Base-by-base conservation (phyloP, 2,113 vertebrate genomes). In the Elachura formosa region DNA sequence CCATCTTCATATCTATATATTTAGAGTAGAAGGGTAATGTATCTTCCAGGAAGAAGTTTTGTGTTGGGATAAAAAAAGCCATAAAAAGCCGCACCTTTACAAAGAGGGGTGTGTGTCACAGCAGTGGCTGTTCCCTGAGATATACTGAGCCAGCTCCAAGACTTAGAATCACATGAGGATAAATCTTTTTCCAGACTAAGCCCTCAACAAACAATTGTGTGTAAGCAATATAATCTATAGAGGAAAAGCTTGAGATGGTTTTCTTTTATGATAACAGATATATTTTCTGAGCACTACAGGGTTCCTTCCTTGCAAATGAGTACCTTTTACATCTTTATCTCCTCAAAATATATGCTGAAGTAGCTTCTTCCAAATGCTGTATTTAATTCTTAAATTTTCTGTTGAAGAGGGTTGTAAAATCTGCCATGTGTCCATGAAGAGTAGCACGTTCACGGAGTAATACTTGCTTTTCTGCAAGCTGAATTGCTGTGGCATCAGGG, bases 351-450 rank as follows among this genome's bases (percentile, higher is more conserved):
- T 0, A 0, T 68, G 24, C 64, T 84, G 95, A 63, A 14, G 92
- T 82, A n/a, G 26, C 25, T 79, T 86, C 43, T 83, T 93, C 46
- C 19, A 97, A 10, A 18, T 97, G 93, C 62, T 90, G 75, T 14
- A 95, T 84, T 97, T 97, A 98, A 52, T 96, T 94, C 21, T 49
- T 94, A 62, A 98, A 88, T 87, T 98, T 98, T 94, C 97, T 98
- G 20, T 96, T 96, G 92, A 99, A 99, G 48, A 98, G 98, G 89
- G 97, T 98, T 76, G 90, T 80, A 87, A 98, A 98, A 79, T 98
- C 98, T 7, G 98, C 98, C 76, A 98, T 98, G 92, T 98, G 98
- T 64, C 98, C 96, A 46, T 97, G 96, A 1, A 98, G 97, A 11
- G 96, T 25, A 34, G 98, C 87, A 1, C 26, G 91, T 59, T 98